A percentile compares a stretch with the other conserved stretches of the same genome.
These are phyloP conservation scores for Apamea anceps DNA, from an alignment of 2,888 invertebrate species.

Conservation along the genomic window DNA sequence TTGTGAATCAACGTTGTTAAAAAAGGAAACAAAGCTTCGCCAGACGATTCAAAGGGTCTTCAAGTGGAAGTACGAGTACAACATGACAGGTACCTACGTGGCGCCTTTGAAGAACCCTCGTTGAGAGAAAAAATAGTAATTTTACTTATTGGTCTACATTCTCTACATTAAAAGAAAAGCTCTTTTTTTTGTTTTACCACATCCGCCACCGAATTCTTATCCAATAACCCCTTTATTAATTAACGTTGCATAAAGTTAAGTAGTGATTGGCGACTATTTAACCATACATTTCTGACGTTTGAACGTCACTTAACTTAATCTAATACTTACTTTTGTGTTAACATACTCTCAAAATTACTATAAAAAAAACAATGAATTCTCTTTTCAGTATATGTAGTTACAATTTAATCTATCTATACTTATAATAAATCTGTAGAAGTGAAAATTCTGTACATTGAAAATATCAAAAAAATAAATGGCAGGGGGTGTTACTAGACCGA, in stretches of 20 bases:
- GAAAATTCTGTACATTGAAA: too few species aligned
- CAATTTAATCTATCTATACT: too few species aligned
- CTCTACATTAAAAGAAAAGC: background rate
- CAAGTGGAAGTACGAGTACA: slow-evolving; percentile 31
- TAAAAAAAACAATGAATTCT: too few species aligned
- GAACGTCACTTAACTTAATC: background rate
- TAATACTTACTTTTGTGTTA: background rate
- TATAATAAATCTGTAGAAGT: too few species aligned
- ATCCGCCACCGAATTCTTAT: too few species aligned
- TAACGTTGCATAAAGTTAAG: too few species aligned
- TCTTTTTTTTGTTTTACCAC: background rate
- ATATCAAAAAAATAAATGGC: too few species aligned
- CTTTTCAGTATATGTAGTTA: background rate
- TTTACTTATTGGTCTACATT: background rate
- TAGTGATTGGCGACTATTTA: too few species aligned
- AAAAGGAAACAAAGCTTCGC: slow-evolving; percentile 50
- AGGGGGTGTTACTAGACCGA: too few species aligned
- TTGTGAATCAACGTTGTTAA: slow-evolving; percentile 39
- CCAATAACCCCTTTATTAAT: background rate
- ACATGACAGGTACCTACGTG: slow-evolving; percentile 33
- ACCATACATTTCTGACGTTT: background rate
- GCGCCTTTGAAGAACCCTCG: slow-evolving; percentile 27
- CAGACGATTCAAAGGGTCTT: slow-evolving; percentile 42
- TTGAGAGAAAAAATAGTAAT: slow-evolving; percentile 3
- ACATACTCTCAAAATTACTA: background rate